Evolutionary conservation across 1,140 invertebrate species (phyloP).

Genomic region (Sogatella furcifera): DNA sequence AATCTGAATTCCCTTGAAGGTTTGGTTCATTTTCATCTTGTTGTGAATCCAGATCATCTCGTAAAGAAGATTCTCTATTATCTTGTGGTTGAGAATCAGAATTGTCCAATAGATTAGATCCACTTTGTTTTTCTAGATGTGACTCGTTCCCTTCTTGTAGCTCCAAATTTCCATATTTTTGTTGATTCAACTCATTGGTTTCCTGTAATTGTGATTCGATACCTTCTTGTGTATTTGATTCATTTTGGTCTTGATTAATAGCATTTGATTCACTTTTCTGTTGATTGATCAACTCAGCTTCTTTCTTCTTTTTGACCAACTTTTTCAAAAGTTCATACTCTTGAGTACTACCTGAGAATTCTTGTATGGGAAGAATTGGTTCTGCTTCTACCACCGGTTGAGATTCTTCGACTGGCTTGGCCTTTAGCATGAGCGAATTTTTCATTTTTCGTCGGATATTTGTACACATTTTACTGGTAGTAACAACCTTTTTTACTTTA

Average conservation of each 20-base stretch:
- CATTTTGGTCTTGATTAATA: too few species aligned
- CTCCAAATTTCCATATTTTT: too few species aligned
- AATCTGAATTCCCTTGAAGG: too few species aligned
- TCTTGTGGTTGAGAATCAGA: too few species aligned
- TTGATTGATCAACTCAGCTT: neutral
- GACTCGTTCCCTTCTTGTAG: too few species aligned
- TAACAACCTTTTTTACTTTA: constrained; percentile 24
- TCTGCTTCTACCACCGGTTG: neutral
- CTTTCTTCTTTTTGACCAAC: constrained; percentile 4
- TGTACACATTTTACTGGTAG: constrained; percentile 23
- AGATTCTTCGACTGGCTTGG: neutral
- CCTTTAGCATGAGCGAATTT: constrained; percentile 1
- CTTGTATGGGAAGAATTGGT: too few species aligned
- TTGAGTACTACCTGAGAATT: neutral
- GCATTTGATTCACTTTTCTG: neutral
- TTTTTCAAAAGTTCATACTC: neutral
- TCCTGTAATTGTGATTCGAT: neutral
- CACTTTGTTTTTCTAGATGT: too few species aligned
- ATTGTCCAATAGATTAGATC: too few species aligned
- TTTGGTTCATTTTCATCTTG: too few species aligned
- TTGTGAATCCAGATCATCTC: too few species aligned
- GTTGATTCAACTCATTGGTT: too few species aligned
- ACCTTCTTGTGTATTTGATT: neutral
- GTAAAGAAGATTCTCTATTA: too few species aligned
- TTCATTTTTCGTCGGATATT: constrained; percentile 23